phyloP scores from a whole-genome alignment of 2,113 vertebrate species.

The Nyctereutes procyonoides region DNA sequence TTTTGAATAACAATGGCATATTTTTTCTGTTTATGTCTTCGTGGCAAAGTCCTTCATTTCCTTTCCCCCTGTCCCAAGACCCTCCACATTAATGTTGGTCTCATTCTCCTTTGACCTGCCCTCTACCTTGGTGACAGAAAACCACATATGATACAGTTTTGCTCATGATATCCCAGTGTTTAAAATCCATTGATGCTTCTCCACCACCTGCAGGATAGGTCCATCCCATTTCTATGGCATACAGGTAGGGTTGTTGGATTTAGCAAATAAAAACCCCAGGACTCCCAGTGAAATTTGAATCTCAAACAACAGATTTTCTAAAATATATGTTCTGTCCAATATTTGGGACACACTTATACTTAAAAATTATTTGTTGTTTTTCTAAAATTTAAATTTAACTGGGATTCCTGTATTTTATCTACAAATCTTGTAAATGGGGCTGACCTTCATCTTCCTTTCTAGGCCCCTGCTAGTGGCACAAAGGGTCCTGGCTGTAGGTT shows the following conservation, averaged over 20 bases:
- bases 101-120: neutral
- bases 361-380: neutral
- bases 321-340: neutral
- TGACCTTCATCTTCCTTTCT: neutral
- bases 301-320: constrained; percentile 26
- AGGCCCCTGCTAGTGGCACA: neutral
- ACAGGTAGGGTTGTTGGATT: neutral
- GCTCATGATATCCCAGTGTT: neutral
- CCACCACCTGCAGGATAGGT: neutral
- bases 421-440: neutral
- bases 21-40: constrained; percentile 15
- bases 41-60: neutral
- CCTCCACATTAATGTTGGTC: neutral
- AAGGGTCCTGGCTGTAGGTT: neutral
- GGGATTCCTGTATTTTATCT: neutral
- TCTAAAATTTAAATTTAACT: constrained; percentile 33
- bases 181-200: neutral
- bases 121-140: neutral
- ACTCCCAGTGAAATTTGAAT: neutral
- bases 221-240: neutral
- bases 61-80: neutral
- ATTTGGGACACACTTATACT: neutral
- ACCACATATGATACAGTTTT: neutral
- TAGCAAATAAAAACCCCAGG: neutral
- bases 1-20: neutral